A percentile compares a stretch with the other conserved stretches of the same genome.
phyloP scores from a whole-genome alignment of 2,797 vertebrate genomes.

The Halcyon leucocephala region DNA sequence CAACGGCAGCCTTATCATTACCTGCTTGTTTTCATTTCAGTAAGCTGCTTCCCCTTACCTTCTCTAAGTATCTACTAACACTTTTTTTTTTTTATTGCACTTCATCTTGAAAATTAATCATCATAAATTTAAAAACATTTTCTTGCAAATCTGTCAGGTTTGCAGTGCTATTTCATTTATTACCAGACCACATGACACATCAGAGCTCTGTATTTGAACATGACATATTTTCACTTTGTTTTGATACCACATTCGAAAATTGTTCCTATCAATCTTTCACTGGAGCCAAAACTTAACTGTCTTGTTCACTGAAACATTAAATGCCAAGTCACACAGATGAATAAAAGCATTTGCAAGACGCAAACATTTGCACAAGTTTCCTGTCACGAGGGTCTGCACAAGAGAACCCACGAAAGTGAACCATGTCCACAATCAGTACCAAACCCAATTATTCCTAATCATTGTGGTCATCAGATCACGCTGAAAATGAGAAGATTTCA shows the following conservation, averaged over 20 bases:
- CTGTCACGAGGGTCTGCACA: background rate
- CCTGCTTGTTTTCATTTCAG: constrained; percentile 39
- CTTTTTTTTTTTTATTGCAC: constrained; percentile 69
- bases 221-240: constrained; percentile 80
- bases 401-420: background rate
- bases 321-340: constrained; percentile 70
- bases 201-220: constrained; percentile 76
- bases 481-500: background rate
- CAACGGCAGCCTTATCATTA: constrained; percentile 47
- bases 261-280: constrained; percentile 78
- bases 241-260: constrained; percentile 79
- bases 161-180: constrained; percentile 73
- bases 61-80: constrained; percentile 70
- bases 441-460: background rate
- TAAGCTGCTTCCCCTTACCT: constrained; percentile 49
- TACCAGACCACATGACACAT: constrained; percentile 69
- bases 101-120: constrained; percentile 80
- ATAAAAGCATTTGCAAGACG: constrained; percentile 59
- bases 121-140: constrained; percentile 76
- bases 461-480: background rate
- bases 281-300: constrained; percentile 73
- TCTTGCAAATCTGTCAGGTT: constrained; percentile 74
- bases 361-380: constrained; percentile 36
- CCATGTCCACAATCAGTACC: background rate
- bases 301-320: constrained; percentile 78